These are phyloP conservation scores for Pampus argenteus DNA, from an alignment of 2,797 vertebrate genomes.

Conservation along the genomic window DNA sequence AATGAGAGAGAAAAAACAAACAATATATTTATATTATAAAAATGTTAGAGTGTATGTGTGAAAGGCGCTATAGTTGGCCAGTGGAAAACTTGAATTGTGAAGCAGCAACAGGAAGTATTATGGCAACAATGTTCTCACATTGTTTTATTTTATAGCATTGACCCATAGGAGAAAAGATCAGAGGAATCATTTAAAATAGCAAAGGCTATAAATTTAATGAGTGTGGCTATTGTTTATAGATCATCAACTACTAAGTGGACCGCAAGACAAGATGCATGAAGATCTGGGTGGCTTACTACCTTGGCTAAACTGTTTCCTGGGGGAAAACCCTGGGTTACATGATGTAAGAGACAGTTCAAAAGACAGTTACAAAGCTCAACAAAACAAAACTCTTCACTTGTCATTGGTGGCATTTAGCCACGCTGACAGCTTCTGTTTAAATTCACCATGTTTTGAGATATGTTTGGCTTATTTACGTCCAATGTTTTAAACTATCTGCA, in stretches of 20 bases:
- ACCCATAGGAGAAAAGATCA: background rate
- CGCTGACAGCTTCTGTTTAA: background rate
- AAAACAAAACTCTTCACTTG: background rate
- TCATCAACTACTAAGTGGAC: constrained; percentile 18
- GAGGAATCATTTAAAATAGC: background rate
- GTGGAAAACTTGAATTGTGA: background rate
- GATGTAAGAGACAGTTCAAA: constrained; percentile 10
- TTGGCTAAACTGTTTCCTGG: constrained; percentile 15
- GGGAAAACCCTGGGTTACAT: constrained; percentile 15
- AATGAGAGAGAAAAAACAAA: background rate
- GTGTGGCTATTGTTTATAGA: constrained; percentile 2
- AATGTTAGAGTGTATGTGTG: no score
- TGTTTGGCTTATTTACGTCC: background rate
- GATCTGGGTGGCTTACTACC: constrained; percentile 2
- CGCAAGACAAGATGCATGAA: background rate
- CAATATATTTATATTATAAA: no score
- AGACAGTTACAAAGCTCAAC: background rate
- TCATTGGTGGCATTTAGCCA: background rate
- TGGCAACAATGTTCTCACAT: background rate
- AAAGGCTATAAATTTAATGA: background rate
- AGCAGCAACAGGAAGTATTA: constrained; percentile 1
- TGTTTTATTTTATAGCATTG: background rate
- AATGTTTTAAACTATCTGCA: background rate
- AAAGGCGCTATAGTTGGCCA: no score
- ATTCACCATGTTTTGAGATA: background rate